Percentiles rank a stretch among this genome's conserved stretches.
phyloP scores from a whole-genome alignment of 2,113 vertebrate genomes.

The Gavia stellata region DNA sequence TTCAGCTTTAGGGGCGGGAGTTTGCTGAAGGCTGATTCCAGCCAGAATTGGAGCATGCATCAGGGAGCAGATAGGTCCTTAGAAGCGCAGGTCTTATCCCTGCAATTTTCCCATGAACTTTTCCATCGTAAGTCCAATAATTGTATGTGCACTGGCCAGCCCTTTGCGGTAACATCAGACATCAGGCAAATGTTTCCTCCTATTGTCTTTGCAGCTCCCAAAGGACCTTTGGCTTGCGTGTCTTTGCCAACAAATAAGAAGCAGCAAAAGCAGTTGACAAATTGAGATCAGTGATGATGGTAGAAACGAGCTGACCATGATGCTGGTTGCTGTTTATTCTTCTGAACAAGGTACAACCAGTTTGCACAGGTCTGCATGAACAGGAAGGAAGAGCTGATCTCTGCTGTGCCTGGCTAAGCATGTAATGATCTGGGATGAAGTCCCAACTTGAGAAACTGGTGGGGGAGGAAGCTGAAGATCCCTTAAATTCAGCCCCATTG shows the following conservation, averaged over 20 bases:
- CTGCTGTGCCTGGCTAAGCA: background rate
- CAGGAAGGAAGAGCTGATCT: background rate
- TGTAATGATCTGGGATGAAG: background rate
- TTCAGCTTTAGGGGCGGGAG: background rate
- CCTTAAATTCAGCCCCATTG: background rate
- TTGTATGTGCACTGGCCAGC: background rate
- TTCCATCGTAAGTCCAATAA: background rate
- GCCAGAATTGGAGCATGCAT: background rate
- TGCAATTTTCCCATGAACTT: background rate
- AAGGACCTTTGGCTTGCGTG: background rate
- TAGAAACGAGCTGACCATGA: background rate
- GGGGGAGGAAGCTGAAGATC: background rate
- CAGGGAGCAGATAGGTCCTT: background rate
- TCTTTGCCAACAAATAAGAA: background rate
- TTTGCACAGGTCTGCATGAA: background rate
- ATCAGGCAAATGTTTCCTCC: conserved; percentile 26
- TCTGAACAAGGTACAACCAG: background rate
- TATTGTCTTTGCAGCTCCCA: conserved; percentile 25
- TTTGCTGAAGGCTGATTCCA: background rate
- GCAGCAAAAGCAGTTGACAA: conserved; percentile 22
- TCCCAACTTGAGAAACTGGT: background rate
- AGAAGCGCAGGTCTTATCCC: background rate
- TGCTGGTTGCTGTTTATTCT: background rate
- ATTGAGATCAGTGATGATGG: background rate
- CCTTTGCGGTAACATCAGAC: conserved; percentile 4